A percentile compares a stretch with the other conserved stretches of the same genome.
Conservation (phyloP, 2,797 vertebrate genomes). For the Pangasius sanitwongsei region DNA sequence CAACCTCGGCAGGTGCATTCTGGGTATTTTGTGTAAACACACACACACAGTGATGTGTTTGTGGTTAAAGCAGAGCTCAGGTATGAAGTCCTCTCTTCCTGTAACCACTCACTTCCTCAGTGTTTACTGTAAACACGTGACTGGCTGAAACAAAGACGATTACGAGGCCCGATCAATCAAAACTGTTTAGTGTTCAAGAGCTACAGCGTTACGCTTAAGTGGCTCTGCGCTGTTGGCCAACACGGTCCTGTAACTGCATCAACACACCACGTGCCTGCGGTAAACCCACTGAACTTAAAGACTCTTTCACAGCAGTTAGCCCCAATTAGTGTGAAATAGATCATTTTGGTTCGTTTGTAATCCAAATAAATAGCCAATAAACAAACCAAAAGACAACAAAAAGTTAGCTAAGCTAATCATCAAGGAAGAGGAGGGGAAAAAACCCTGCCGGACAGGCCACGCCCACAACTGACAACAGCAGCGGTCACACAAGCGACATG, state of each 20-base stretch:
- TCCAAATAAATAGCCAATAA: too few species aligned
- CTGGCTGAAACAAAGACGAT: background rate
- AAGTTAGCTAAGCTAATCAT: too few species aligned
- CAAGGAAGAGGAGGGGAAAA: too few species aligned
- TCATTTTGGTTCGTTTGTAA: too few species aligned
- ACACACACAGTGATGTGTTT: background rate
- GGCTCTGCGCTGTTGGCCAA: background rate
- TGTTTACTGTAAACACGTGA: background rate
- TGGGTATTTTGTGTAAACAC: background rate
- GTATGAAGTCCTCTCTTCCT: background rate
- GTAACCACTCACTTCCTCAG: background rate
- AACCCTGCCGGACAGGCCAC: background rate
- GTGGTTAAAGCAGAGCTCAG: background rate
- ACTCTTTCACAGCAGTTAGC: background rate
- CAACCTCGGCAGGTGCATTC: background rate
- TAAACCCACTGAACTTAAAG: background rate
- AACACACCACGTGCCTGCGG: background rate
- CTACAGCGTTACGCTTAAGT: background rate
- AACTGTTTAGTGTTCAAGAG: background rate
- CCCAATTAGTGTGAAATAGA: background rate
- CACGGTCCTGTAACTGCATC: background rate
- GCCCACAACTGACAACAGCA: background rate
- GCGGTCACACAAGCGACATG: background rate
- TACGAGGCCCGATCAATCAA: background rate
- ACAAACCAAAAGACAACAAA: background rate